Evolutionary conservation across 2,113 vertebrate species (phyloP).

Genomic region (Channa maculata): DNA sequence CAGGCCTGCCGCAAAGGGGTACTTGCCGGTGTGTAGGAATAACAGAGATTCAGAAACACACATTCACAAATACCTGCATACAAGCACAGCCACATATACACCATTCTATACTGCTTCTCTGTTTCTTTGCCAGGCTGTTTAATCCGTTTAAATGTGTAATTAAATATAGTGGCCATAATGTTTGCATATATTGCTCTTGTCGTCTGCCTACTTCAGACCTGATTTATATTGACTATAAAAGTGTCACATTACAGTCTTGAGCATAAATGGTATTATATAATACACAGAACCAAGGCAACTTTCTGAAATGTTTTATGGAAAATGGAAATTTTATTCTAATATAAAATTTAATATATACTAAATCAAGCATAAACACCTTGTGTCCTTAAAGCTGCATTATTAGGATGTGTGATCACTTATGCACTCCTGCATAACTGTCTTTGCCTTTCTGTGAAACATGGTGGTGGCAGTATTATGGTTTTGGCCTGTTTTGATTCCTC

Average conservation of each 20-base stretch:
- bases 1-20: constrained; percentile 37
- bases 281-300: background rate
- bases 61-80: constrained; percentile 19
- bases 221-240: background rate
- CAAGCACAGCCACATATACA: background rate
- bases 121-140: background rate
- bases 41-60: constrained; percentile 17
- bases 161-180: background rate
- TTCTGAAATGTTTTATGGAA: background rate
- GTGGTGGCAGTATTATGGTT: no score
- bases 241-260: background rate
- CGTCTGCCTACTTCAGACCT: background rate
- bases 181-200: background rate
- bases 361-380: no score
- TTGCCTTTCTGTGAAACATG: no score
- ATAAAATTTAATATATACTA: background rate
- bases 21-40: constrained; percentile 29
- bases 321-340: background rate
- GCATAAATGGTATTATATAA: background rate
- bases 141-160: background rate
- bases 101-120: background rate
- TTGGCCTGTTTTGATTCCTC: no score
- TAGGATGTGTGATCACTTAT: no score
- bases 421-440: no score
- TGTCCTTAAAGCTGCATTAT: no score